phyloP scores from a whole-genome alignment of 2,888 invertebrate genomes.

The Phorcus lineatus region DNA sequence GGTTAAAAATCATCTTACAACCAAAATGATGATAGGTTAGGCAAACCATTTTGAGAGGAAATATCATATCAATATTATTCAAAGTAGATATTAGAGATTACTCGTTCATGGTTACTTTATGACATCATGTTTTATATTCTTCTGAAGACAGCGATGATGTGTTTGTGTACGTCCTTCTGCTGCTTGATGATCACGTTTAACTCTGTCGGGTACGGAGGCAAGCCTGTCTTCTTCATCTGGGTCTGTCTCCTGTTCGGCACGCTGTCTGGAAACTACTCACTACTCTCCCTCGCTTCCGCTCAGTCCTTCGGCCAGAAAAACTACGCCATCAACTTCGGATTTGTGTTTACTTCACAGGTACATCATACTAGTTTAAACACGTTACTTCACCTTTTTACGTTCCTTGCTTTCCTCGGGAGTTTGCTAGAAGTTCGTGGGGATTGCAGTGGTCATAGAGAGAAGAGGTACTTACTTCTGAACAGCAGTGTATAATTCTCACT shows the following conservation, averaged over 20 bases:
- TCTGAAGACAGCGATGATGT: conserved; percentile 40
- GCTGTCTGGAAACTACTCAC: conserved; percentile 68
- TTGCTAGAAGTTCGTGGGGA: too few relatives aligned
- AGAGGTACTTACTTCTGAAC: too few relatives aligned
- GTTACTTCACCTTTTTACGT: too few relatives aligned
- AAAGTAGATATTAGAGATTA: too few relatives aligned
- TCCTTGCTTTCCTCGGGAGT: too few relatives aligned
- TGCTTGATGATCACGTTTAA: conserved; percentile 38
- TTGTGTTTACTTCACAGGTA: conserved; percentile 57
- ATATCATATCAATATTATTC: too few relatives aligned
- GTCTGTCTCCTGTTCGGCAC: conserved; percentile 66
- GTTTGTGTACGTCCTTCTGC: conserved; percentile 49
- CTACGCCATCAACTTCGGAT: conserved; percentile 64
- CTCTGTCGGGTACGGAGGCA: conserved; percentile 46
- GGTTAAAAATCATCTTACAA: too few relatives aligned
- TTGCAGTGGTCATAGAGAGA: background rate
- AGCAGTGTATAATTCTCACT: too few relatives aligned
- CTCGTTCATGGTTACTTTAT: too few relatives aligned
- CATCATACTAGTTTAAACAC: background rate
- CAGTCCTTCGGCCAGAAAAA: conserved; percentile 66
- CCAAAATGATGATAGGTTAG: too few relatives aligned
- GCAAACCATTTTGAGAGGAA: too few relatives aligned
- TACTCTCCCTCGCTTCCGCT: conserved; percentile 68
- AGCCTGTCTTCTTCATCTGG: conserved; percentile 64
- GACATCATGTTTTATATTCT: too few relatives aligned